Evolutionary conservation across 2,113 vertebrate genomes (phyloP).

Genomic region (Todiramphus saurophagus): DNA sequence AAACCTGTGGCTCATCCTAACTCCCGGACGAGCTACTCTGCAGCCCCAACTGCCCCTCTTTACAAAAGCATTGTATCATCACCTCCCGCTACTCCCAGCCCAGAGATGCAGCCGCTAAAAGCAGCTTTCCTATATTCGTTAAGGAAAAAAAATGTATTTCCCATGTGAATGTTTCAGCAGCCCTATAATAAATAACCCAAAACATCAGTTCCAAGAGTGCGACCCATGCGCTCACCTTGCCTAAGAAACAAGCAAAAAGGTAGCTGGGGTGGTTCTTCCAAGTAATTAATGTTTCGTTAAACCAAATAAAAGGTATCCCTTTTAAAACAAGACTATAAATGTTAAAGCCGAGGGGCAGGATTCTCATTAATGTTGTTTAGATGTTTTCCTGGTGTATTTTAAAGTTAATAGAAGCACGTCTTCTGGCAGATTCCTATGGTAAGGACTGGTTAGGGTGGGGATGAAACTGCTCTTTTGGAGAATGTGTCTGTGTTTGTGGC

Average conservation of each 20-base stretch:
- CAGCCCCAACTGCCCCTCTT: background rate
- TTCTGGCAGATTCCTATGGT: conserved; percentile 51
- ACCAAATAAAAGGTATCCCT: background rate
- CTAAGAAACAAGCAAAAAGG: background rate
- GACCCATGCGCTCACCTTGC: background rate
- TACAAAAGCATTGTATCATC: background rate
- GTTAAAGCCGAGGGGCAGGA: conserved; percentile 50
- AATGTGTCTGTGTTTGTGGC: conserved; percentile 24
- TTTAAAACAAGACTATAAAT: background rate
- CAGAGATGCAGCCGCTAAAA: background rate
- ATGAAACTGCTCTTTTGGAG: conserved; percentile 52
- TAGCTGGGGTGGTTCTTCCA: background rate
- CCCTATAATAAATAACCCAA: background rate
- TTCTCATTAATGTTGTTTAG: background rate
- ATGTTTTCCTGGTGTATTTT: conserved; percentile 29
- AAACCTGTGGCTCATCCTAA: background rate
- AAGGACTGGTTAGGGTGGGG: conserved; percentile 54
- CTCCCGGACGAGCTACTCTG: background rate
- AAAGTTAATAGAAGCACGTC: conserved; percentile 29
- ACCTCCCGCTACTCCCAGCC: background rate
- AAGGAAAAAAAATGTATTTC: background rate
- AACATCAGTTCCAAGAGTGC: background rate
- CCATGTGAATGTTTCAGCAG: background rate
- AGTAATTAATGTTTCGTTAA: conserved; percentile 27
- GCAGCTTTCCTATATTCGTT: background rate